Conservation (phyloP, 2,113 vertebrate species). For the Tragelaphus scriptus region DNA sequence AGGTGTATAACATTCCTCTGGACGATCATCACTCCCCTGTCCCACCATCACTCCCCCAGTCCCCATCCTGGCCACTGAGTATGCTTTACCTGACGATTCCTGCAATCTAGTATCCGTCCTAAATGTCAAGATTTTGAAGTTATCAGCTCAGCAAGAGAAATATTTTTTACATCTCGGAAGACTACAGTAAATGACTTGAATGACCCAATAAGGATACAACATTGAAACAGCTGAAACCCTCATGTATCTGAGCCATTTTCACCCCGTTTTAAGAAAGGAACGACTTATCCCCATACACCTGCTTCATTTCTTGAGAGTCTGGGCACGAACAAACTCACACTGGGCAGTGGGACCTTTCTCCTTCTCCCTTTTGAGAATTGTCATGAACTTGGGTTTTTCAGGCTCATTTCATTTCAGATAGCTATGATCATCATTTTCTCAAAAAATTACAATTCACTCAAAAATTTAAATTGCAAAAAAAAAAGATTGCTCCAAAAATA, state of each 20-base stretch:
- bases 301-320: neutral
- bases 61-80: neutral
- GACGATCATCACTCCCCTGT: accelerated
- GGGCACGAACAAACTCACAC: neutral
- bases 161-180: neutral
- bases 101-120: neutral
- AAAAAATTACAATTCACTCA: neutral
- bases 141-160: neutral
- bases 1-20: neutral
- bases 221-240: neutral
- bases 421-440: neutral
- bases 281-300: neutral
- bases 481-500: neutral
- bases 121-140: neutral
- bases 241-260: neutral
- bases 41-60: accelerated
- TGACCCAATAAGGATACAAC: neutral
- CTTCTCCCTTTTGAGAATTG: neutral
- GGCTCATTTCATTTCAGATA: neutral
- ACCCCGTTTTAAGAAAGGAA: neutral
- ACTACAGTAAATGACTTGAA: neutral
- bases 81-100: neutral
- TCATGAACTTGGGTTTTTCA: neutral
- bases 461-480: neutral
- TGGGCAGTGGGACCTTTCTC: neutral